Evolutionary conservation across 2,113 vertebrate genomes (phyloP).

Genomic region (Varanus komodoensis): DNA sequence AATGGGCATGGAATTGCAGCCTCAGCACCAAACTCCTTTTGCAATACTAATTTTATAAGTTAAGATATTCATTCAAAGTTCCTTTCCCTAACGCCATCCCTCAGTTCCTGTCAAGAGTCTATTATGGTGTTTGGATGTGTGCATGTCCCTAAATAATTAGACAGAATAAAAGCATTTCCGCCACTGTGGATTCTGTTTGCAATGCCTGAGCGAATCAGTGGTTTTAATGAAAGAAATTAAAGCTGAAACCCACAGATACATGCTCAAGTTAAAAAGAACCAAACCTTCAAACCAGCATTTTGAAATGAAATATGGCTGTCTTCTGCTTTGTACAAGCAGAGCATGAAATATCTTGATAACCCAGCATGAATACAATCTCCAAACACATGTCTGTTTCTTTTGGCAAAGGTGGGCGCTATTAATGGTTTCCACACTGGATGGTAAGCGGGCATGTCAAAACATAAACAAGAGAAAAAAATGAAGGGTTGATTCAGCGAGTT

Average conservation of each 20-base stretch:
- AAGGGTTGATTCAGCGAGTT: constrained; percentile 74
- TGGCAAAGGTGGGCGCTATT: constrained; percentile 77
- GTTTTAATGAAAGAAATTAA: constrained; percentile 67
- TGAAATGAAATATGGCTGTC: constrained; percentile 71
- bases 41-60: constrained; percentile 43
- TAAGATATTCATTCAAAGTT: constrained; percentile 60
- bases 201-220: constrained; percentile 52
- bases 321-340: constrained; percentile 62
- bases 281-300: constrained; percentile 58
- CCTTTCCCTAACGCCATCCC: background rate
- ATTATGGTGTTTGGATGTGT: background rate
- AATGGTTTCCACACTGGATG: constrained; percentile 80
- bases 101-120: constrained; percentile 59
- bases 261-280: constrained; percentile 67
- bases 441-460: constrained; percentile 72
- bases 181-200: constrained; percentile 63
- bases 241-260: constrained; percentile 53
- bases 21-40: background rate
- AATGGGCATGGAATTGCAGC: background rate
- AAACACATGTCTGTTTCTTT: constrained; percentile 81
- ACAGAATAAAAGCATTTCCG: constrained; percentile 63
- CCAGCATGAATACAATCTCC: constrained; percentile 77
- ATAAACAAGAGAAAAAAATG: constrained; percentile 70
- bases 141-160: constrained; percentile 65
- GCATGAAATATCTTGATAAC: constrained; percentile 76